phyloP scores from a whole-genome alignment of 35 echinoderm and acorn worm genomes.

The Heliocidaris tuberculata region DNA sequence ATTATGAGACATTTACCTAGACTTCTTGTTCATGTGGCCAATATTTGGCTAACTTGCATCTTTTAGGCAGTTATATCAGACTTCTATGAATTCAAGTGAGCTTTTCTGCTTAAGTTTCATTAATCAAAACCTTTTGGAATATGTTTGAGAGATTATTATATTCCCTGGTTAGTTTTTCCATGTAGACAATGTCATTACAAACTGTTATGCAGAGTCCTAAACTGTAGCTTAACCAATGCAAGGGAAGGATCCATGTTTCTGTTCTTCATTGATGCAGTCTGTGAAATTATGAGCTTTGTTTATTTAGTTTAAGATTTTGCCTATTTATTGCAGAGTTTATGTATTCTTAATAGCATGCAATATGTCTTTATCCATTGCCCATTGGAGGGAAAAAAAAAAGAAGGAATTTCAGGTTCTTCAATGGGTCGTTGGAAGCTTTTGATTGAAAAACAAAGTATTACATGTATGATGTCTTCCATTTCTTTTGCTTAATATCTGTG shows the following conservation, averaged over 20 bases:
- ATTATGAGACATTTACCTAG: not conserved
- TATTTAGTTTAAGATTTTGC: too few relatives aligned
- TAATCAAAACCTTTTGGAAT: not conserved
- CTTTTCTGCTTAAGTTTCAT: too few relatives aligned
- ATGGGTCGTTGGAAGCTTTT: not conserved
- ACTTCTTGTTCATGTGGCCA: not conserved
- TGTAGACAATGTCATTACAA: too few relatives aligned
- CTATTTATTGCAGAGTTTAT: slow-evolving; percentile 1
- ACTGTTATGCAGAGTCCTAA: too few relatives aligned
- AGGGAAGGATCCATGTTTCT: too few relatives aligned
- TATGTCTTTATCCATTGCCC: not conserved
- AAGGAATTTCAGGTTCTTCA: not conserved
- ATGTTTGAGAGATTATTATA: too few relatives aligned
- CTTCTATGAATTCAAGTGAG: not conserved
- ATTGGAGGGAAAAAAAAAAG: not conserved
- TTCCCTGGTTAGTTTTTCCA: too few relatives aligned
- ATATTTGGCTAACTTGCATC: not conserved
- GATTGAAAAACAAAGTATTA: not conserved
- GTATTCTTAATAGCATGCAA: not conserved
- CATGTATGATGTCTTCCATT: not conserved
- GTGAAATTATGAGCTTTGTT: too few relatives aligned
- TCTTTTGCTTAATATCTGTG: not conserved
- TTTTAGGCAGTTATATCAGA: not conserved
- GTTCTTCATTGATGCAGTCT: too few relatives aligned
- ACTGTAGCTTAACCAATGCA: too few relatives aligned